Conservation (phyloP, 2,888 invertebrate genomes). For the Alviniconcha strummeri region DNA sequence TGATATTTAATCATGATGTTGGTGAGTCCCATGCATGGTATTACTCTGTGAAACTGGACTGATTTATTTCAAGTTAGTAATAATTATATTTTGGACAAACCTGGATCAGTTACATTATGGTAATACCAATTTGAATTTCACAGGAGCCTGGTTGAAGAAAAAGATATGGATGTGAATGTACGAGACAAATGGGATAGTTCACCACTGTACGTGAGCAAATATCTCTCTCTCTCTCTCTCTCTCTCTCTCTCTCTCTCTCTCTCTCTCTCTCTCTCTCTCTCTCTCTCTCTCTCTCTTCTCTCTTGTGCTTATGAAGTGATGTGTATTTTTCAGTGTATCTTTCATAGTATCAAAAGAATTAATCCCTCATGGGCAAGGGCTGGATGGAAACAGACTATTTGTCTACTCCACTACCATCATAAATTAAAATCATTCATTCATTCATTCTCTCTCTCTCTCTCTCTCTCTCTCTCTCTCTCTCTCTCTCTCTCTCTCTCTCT, state of each 20-base stretch:
- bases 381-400: too few species aligned
- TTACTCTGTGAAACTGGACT: too few species aligned
- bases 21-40: too few species aligned
- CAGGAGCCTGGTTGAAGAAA: constrained; percentile 75
- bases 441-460: too few species aligned
- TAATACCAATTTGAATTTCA: constrained; percentile 11
- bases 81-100: too few species aligned
- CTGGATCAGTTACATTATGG: too few species aligned
- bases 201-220: constrained; percentile 72
- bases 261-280: not conserved
- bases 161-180: constrained; percentile 75
- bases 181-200: constrained; percentile 77
- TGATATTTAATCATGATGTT: too few species aligned
- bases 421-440: too few species aligned
- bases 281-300: not conserved
- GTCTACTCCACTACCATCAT: too few species aligned
- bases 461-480: too few species aligned
- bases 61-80: too few species aligned
- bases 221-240: not conserved
- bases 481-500: too few species aligned
- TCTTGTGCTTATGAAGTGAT: not conserved
- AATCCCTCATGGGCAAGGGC: not conserved
- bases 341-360: not conserved
- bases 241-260: constrained; percentile 11
- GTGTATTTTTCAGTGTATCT: not conserved